These are phyloP conservation scores for Lampropteryx suffumata DNA, from an alignment of 2,888 invertebrate genomes.

Conservation along the genomic window DNA sequence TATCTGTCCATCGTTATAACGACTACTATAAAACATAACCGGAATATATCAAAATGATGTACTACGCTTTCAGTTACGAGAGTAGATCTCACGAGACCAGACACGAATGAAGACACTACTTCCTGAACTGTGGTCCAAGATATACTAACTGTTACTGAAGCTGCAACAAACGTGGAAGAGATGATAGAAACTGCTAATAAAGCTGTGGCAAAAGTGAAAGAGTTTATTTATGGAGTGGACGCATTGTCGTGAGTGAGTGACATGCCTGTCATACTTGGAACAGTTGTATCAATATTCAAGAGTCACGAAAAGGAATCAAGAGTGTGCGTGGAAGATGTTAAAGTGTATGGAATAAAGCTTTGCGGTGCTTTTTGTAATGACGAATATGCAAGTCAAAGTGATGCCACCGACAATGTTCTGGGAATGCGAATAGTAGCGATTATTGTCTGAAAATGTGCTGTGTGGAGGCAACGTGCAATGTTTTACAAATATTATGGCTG, in stretches of 20 bases:
- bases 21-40: conserved; percentile 49
- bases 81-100: conserved; percentile 42
- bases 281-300: conserved; percentile 28
- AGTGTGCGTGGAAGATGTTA: conserved; percentile 14
- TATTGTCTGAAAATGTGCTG: background rate
- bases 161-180: conserved; percentile 35
- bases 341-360: conserved; percentile 1
- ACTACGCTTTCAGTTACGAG: conserved; percentile 40
- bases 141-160: conserved; percentile 1
- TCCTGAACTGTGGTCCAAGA: conserved; percentile 1
- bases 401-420: conserved; percentile 7
- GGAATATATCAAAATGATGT: conserved; percentile 49
- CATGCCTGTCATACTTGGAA: conserved; percentile 30
- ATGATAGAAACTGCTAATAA: conserved; percentile 7
- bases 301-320: conserved; percentile 24
- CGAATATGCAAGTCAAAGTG: conserved; percentile 10
- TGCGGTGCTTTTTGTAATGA: conserved; percentile 2
- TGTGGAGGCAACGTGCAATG: too few species aligned
- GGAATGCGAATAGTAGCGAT: conserved; percentile 2
- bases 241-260: conserved; percentile 34
- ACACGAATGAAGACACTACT: conserved; percentile 50
- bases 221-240: conserved; percentile 34
- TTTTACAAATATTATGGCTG: background rate
- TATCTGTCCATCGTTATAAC: conserved; percentile 43
- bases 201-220: conserved; percentile 31